Evolutionary conservation across 1,140 invertebrate genomes (phyloP).

Genomic region (Heliconius congener): DNA sequence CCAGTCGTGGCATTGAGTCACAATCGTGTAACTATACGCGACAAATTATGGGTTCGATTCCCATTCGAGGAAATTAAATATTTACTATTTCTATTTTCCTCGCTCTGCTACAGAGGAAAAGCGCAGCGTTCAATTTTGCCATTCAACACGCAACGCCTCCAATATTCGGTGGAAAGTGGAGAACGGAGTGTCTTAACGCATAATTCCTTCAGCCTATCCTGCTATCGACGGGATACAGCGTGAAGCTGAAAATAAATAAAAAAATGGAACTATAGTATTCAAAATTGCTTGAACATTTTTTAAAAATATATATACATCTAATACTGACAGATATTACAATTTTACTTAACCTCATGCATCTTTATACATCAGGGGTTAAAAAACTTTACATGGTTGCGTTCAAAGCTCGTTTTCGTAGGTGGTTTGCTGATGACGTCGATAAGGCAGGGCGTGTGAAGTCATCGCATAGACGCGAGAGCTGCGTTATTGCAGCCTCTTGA

Average conservation of each 20-base stretch:
- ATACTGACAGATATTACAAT: not conserved
- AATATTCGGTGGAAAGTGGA: too few species aligned
- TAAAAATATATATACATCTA: not conserved
- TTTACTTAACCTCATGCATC: constrained; percentile 2
- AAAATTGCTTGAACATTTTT: not conserved
- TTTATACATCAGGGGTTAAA: constrained; percentile 24
- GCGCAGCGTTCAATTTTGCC: too few species aligned
- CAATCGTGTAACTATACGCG: too few species aligned
- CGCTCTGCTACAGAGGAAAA: too few species aligned
- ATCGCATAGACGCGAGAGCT: constrained; percentile 26
- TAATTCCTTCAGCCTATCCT: too few species aligned
- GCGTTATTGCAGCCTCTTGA: constrained; percentile 27
- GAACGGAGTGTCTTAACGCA: too few species aligned
- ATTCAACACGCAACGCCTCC: too few species aligned
- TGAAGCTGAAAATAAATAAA: too few species aligned
- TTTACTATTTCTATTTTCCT: too few species aligned
- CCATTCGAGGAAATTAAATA: too few species aligned
- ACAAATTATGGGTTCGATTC: too few species aligned
- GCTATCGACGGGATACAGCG: too few species aligned
- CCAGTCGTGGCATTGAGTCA: not conserved
- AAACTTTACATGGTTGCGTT: constrained; percentile 19
- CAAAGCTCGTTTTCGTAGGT: constrained; percentile 27
- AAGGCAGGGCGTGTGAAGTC: constrained; percentile 30
- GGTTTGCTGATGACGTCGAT: constrained; percentile 33
- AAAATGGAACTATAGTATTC: not conserved